Base-by-base conservation (phyloP, 2,888 invertebrate species). In the Orthonychiurus folsomi region DNA sequence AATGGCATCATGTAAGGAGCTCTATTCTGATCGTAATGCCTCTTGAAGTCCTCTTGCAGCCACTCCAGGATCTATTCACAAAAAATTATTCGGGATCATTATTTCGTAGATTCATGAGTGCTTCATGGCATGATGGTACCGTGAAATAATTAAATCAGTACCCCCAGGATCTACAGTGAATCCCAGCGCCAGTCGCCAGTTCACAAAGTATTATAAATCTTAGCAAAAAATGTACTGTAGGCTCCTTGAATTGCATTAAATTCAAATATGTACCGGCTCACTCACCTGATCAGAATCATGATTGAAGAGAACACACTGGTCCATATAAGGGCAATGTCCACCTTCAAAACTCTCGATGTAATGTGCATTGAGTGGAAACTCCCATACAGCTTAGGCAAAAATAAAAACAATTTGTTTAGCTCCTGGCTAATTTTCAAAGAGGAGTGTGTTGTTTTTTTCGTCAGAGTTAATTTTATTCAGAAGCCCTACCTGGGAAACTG, bases 1-100 rank as follows among this genome's bases (percentile, higher is more conserved):
- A 93, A 88, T 0, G 93, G 86, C 90, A 93, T 91, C 90, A 92
- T 90, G 77, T 93, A 93, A 0, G 92, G 90, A 1, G 92, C 90
- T 66, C 87, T 82, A 77, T 92, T 92, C 76, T 91, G 90, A 28
- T 88, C 86, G 75, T 91, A 92, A 77, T 88, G 83, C 26, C 91
- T 81, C 66, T 82, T 83, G 78, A 93, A 93, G 77, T 93, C 93
- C 79, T 92, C 91, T 75, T 88, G 86, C 26, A 93, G 80, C 93
- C 93, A 93, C 74, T 89, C 87, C 61, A 90, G 82, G 47, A 76
- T 73, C 61, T 75, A 72, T n/a, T n/a, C n/a, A n/a, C 50, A 23
- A 26, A 12, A 62, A 50, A 56, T 52, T 52, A 52, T 21, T 52
- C 15, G 5, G 5, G 15, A 9, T 5, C 37, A 37, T 37, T 37